Conservation (phyloP, 2,113 vertebrate species). For the Vicugna pacos region DNA sequence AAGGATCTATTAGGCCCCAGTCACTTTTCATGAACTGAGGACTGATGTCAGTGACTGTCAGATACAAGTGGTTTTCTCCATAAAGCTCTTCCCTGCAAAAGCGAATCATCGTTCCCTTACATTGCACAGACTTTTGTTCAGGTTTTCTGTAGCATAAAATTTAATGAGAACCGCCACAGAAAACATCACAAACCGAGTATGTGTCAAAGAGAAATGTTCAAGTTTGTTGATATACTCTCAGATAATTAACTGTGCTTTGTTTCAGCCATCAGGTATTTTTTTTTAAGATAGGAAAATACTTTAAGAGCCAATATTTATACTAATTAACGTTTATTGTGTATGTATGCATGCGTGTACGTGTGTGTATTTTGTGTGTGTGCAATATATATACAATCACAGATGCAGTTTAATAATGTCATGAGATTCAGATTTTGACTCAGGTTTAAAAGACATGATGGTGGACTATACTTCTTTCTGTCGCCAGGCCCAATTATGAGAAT, state of each 20-base stretch:
- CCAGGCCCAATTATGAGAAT: neutral
- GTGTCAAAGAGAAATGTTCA: conserved; percentile 74
- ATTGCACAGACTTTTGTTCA: conserved; percentile 75
- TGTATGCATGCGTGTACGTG: too few relatives aligned
- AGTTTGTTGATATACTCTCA: conserved; percentile 79
- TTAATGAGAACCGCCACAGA: conserved; percentile 84
- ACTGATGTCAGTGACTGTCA: conserved; percentile 85
- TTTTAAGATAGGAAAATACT: neutral
- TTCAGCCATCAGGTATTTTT: neutral
- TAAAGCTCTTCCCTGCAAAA: conserved; percentile 85
- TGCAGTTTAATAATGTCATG: neutral
- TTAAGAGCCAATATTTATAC: neutral
- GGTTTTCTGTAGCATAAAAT: conserved; percentile 59
- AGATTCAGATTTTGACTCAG: neutral
- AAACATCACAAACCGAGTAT: conserved; percentile 77
- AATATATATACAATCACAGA: neutral
- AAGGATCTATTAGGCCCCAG: conserved; percentile 82
- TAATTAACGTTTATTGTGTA: neutral
- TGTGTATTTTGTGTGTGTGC: neutral
- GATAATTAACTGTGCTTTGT: conserved; percentile 70
- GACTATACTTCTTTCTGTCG: neutral
- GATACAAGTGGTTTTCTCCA: conserved; percentile 84
- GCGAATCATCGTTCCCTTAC: conserved; percentile 83
- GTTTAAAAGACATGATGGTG: neutral
- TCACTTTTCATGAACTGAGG: conserved; percentile 86